Evolutionary conservation across 1,140 invertebrate genomes (phyloP).

Genomic region (Armadillidium nasatum): DNA sequence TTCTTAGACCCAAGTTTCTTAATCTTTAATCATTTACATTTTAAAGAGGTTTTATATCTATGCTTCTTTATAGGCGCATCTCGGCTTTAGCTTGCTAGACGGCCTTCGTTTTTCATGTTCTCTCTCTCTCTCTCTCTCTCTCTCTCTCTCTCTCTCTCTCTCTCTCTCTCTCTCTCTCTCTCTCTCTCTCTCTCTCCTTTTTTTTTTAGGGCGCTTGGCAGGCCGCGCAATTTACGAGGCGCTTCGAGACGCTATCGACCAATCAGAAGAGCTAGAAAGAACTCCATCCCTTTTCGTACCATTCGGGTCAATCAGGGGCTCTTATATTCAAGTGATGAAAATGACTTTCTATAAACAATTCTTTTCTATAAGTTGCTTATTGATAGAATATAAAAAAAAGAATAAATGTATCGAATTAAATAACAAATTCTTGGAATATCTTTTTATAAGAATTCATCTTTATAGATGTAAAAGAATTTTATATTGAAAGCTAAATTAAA

Average conservation of each 20-base stretch:
- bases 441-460: too few species aligned
- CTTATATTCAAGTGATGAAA: not conserved
- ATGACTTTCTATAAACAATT: not conserved
- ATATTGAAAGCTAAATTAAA: too few species aligned
- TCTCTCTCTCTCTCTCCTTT: too few species aligned
- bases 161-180: too few species aligned
- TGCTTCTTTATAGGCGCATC: conserved; percentile 4
- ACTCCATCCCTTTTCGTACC: not conserved
- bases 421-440: too few species aligned
- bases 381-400: too few species aligned
- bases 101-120: not conserved
- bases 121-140: too few species aligned
- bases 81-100: not conserved
- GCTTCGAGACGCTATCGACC: not conserved
- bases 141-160: too few species aligned
- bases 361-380: too few species aligned
- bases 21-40: conserved; percentile 8
- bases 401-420: too few species aligned
- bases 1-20: not conserved
- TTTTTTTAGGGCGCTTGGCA: conserved; percentile 4
- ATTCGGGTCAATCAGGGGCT: not conserved
- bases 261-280: not conserved
- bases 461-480: too few species aligned
- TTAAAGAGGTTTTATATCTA: conserved; percentile 10
- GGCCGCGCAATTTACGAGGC: not conserved